Evolutionary conservation across 2,113 vertebrate species (phyloP).

Genomic region (Gallinago jamesoni): DNA sequence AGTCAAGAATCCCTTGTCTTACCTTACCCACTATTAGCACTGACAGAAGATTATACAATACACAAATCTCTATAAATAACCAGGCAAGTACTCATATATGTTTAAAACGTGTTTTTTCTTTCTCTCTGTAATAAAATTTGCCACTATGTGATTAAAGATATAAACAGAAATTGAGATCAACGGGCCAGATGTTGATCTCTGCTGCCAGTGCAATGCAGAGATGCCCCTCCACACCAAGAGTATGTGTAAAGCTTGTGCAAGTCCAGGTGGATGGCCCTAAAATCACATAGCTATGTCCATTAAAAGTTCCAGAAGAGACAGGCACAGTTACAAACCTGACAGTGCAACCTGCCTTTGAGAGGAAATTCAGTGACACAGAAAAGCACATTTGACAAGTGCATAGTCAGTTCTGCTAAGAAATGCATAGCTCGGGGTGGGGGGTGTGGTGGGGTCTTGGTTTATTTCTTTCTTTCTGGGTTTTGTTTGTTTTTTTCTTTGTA

Average conservation of each 20-base stretch:
- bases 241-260: neutral
- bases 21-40: neutral
- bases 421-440: neutral
- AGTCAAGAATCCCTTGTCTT: neutral
- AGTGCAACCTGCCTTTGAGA: neutral
- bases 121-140: neutral
- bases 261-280: neutral
- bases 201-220: neutral
- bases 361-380: constrained; percentile 29
- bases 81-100: neutral
- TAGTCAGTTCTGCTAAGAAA: neutral
- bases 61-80: neutral
- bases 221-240: neutral
- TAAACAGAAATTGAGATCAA: neutral
- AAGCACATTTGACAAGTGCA: constrained; percentile 25
- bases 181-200: neutral
- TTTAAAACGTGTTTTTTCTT: neutral
- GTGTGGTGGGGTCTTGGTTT: neutral
- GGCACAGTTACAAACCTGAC: neutral
- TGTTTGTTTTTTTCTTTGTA: neutral
- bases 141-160: neutral
- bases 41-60: neutral
- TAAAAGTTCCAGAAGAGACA: neutral
- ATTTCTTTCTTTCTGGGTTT: neutral
- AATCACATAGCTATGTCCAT: neutral